These are phyloP conservation scores for Branchipolynoe longqiensis DNA, from an alignment of 2,888 invertebrate species.

Conservation along the genomic window DNA sequence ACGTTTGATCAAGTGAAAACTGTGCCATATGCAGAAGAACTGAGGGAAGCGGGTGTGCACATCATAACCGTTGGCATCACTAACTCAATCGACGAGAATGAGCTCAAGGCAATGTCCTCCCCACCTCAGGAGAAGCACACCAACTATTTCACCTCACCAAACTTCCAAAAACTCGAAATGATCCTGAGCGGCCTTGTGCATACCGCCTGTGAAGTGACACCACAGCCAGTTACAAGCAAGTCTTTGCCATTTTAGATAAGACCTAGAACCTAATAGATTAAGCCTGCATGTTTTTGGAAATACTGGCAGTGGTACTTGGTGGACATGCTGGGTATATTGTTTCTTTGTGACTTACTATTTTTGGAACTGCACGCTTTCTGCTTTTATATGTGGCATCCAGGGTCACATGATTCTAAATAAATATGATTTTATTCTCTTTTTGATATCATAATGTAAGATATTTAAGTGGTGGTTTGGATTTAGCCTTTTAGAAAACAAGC, in stretches of 20 bases:
- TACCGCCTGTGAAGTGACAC: background rate
- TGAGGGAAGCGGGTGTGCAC: slow-evolving; percentile 11
- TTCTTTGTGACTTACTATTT: too few species aligned
- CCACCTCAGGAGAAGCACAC: slow-evolving; percentile 27
- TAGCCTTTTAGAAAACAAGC: too few species aligned
- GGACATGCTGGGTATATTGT: too few species aligned
- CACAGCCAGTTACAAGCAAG: background rate
- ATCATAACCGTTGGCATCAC: slow-evolving; percentile 57
- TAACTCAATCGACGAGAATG: slow-evolving; percentile 21
- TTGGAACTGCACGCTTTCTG: too few species aligned
- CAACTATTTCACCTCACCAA: slow-evolving; percentile 39
- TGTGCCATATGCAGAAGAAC: slow-evolving; percentile 34
- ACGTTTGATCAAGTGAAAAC: slow-evolving; percentile 32
- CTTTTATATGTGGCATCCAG: too few species aligned
- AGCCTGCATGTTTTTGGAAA: too few species aligned
- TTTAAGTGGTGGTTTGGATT: too few species aligned
- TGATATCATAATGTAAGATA: too few species aligned
- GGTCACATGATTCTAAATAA: too few species aligned
- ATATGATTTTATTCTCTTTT: too few species aligned
- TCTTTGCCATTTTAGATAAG: background rate
- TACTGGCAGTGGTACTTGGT: too few species aligned
- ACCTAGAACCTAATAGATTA: too few species aligned
- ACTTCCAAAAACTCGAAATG: slow-evolving; percentile 3
- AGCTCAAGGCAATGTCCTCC: slow-evolving; percentile 55
- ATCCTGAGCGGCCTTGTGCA: background rate